phyloP scores from a whole-genome alignment of 37 sponge, comb jelly and placozoan species.

The Bolinopsis microptera region DNA sequence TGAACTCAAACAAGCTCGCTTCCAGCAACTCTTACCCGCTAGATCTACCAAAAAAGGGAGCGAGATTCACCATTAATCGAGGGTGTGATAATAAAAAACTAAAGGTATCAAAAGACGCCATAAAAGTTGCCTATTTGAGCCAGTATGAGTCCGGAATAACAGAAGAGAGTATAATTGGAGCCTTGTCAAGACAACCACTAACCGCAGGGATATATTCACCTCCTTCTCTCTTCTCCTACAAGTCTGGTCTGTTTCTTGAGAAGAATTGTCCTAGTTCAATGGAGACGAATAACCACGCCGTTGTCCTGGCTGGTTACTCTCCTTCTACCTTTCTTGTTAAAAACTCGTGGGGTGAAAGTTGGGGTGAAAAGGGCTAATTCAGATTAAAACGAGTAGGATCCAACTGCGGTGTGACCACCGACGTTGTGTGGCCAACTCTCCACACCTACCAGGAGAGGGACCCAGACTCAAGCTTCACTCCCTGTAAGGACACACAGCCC shows the following conservation, averaged over 20 bases:
- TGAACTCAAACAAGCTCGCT: background rate
- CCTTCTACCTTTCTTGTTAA: background rate
- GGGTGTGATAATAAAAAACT: background rate
- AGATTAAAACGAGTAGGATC: background rate
- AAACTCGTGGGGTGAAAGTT: background rate
- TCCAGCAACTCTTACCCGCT: background rate
- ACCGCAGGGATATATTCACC: background rate
- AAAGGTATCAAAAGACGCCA: background rate
- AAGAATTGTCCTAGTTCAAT: background rate
- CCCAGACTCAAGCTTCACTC: background rate
- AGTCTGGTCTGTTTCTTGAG: background rate
- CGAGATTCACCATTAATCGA: background rate
- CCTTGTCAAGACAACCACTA: background rate
- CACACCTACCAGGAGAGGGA: background rate
- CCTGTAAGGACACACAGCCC: background rate
- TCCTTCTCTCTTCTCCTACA: background rate
- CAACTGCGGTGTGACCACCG: constrained; percentile 8
- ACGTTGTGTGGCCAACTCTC: background rate
- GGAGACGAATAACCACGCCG: constrained; percentile 13
- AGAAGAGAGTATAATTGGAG: background rate
- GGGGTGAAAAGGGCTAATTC: background rate
- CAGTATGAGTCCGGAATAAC: background rate
- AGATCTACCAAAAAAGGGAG: background rate
- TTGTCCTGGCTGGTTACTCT: background rate
- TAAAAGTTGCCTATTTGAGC: background rate